Evolutionary conservation across 2,113 vertebrate genomes (phyloP).

Genomic region (Hypanus sabinus): DNA sequence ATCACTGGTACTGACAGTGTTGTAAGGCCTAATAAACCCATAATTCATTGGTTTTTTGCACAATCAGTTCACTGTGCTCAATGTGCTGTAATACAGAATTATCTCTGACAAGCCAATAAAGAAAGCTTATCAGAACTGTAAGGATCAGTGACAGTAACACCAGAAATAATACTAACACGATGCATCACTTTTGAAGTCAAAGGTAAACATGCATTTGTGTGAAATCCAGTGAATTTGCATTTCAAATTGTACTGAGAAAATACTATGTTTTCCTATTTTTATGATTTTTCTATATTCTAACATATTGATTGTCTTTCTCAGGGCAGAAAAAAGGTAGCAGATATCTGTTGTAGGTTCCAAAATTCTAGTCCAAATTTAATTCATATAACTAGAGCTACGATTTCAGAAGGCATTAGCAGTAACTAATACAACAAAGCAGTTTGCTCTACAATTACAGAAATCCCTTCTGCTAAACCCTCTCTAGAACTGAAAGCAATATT

Average conservation of each 20-base stretch:
- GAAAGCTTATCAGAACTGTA: neutral
- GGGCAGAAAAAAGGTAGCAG: neutral
- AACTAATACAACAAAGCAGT: neutral
- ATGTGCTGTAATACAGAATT: neutral
- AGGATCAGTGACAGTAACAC: neutral
- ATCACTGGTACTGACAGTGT: neutral
- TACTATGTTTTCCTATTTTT: neutral
- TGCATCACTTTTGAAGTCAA: conserved; percentile 4
- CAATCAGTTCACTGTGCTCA: neutral
- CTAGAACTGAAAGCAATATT: neutral
- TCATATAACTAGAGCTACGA: neutral
- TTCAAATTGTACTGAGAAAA: neutral
- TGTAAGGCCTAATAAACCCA: neutral
- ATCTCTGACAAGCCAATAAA: neutral
- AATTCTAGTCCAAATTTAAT: neutral
- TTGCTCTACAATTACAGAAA: neutral
- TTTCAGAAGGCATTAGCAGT: neutral
- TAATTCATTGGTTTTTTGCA: neutral
- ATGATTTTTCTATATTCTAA: neutral
- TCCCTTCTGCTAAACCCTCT: neutral
- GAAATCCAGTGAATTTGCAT: neutral
- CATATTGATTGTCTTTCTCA: neutral
- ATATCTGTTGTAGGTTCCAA: neutral
- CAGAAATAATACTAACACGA: neutral
- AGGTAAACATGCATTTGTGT: neutral